Conservation (phyloP, 1,140 invertebrate species). For the Listronotus bonariensis region DNA sequence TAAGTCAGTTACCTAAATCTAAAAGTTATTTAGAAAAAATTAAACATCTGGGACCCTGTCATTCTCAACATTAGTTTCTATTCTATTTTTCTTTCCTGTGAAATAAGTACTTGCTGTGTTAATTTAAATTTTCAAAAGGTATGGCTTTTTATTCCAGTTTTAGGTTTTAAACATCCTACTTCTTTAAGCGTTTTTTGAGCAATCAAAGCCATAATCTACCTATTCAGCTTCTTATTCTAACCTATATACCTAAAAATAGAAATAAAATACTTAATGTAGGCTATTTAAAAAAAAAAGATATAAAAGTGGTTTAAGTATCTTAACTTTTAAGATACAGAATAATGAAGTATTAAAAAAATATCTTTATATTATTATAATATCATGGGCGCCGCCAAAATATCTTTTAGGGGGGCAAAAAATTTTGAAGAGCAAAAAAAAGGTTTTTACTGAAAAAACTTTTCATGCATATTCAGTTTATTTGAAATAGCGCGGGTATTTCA, state of each 20-base stretch:
- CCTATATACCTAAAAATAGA: not conserved
- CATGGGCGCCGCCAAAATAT: too few species aligned
- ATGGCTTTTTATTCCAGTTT: not conserved
- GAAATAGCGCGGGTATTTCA: too few species aligned
- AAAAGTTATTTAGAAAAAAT: constrained; percentile 30
- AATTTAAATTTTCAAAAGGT: not conserved
- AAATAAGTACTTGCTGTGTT: not conserved
- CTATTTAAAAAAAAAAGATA: too few species aligned
- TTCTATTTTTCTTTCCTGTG: constrained; percentile 19
- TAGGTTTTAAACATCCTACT: not conserved
- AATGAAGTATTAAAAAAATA: too few species aligned
- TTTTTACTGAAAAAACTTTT: too few species aligned
- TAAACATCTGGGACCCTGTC: constrained; percentile 47
- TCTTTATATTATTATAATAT: too few species aligned
- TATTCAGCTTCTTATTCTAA: constrained; percentile 8
- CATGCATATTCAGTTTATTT: too few species aligned
- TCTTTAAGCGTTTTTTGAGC: constrained; percentile 10
- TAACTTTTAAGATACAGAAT: too few species aligned
- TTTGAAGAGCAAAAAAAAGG: too few species aligned
- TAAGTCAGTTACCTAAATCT: constrained; percentile 19
- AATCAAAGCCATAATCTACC: not conserved
- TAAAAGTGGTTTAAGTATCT: too few species aligned
- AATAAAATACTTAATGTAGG: too few species aligned
- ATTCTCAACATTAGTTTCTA: constrained; percentile 34
- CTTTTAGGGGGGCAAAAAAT: too few species aligned